These are phyloP conservation scores for Uloborus plumipes DNA, from an alignment of 2,888 invertebrate genomes.

Conservation along the genomic window DNA sequence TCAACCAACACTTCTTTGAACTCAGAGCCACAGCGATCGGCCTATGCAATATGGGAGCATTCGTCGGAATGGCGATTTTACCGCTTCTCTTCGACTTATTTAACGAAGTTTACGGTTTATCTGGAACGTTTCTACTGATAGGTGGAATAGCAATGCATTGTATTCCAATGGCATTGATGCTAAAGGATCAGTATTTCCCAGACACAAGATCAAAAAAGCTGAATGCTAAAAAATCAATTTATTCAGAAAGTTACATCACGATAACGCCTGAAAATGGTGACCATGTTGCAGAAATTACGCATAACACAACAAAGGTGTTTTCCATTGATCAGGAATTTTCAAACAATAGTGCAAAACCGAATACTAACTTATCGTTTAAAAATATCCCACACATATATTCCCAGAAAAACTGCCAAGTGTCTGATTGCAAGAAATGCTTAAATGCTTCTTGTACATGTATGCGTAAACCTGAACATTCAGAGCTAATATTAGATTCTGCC, in stretches of 20 bases:
- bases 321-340: not conserved
- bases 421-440: no score
- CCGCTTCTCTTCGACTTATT: constrained; percentile 9
- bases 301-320: no score
- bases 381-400: no score
- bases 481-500: no score
- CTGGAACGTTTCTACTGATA: constrained; percentile 24
- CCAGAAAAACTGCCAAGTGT: no score
- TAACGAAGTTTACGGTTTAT: constrained; percentile 10
- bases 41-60: constrained; percentile 8
- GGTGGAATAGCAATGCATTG: constrained; percentile 15
- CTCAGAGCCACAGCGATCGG: constrained; percentile 16
- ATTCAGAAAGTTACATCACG: not conserved
- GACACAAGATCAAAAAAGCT: not conserved
- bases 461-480: no score
- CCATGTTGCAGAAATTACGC: not conserved
- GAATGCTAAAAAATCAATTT: not conserved
- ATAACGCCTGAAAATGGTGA: not conserved
- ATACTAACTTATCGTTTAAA: not conserved
- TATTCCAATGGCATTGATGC: constrained; percentile 12
- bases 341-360: not conserved
- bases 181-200: not conserved
- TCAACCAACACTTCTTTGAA: constrained; percentile 17
- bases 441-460: no score
- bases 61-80: constrained; percentile 12